Evolutionary conservation across 1,140 invertebrate genomes (phyloP).

Genomic region (Philopotamus ludificatus): DNA sequence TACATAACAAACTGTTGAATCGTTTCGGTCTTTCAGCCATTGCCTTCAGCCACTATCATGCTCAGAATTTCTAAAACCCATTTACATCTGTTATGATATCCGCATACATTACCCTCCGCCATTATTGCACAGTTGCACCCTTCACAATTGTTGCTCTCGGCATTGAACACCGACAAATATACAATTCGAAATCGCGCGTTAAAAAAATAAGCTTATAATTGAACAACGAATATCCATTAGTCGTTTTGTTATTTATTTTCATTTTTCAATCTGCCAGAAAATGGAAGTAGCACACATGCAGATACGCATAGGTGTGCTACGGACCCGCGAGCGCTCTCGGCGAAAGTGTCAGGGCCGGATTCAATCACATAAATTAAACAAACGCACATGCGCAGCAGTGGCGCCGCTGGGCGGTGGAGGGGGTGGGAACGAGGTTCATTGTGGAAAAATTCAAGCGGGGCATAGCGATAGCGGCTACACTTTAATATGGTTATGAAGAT

Average conservation of each 20-base stretch:
- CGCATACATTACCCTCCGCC: too few species aligned
- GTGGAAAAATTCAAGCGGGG: neutral
- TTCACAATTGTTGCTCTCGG: too few species aligned
- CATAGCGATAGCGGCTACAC: neutral
- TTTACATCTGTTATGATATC: too few species aligned
- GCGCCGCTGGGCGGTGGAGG: neutral
- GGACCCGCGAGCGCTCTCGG: neutral
- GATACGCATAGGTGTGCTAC: neutral
- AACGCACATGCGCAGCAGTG: slow-evolving; percentile 23
- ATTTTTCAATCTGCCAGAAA: slow-evolving; percentile 23
- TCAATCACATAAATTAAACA: slow-evolving; percentile 29
- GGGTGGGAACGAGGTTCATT: too few species aligned
- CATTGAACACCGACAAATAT: too few species aligned
- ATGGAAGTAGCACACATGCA: slow-evolving; percentile 19
- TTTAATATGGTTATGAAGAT: neutral
- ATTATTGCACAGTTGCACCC: too few species aligned
- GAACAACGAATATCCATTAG: slow-evolving; percentile 34
- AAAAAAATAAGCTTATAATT: neutral
- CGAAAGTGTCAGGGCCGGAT: slow-evolving; percentile 10
- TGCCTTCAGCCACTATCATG: too few species aligned
- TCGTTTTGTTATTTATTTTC: slow-evolving; percentile 25
- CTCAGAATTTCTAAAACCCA: too few species aligned
- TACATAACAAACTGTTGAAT: too few species aligned
- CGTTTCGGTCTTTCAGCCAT: too few species aligned
- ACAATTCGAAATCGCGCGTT: too few species aligned